phyloP scores from a whole-genome alignment of 1,140 invertebrate genomes.

The Lordiphosa mommai region DNA sequence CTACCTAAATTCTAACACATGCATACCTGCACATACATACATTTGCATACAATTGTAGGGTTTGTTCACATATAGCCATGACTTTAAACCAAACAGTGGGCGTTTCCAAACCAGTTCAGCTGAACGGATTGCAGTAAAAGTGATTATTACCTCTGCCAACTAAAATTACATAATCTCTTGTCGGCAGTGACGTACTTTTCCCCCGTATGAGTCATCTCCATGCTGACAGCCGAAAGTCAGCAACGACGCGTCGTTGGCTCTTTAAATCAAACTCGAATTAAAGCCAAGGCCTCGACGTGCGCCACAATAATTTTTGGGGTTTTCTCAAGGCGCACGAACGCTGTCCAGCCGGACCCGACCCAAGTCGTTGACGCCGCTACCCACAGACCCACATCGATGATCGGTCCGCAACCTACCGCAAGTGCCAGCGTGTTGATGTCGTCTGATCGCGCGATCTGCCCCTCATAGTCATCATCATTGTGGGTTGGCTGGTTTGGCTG shows the following conservation, averaged over 20 bases:
- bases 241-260: constrained; percentile 41
- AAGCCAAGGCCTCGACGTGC: constrained; percentile 67
- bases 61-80: constrained; percentile 68
- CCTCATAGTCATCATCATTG: constrained; percentile 22
- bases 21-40: background rate
- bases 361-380: constrained; percentile 57
- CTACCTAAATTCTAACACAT: background rate
- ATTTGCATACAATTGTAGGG: constrained; percentile 9
- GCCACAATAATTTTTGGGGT: constrained; percentile 70
- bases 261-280: constrained; percentile 71
- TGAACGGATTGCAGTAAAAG: constrained; percentile 55
- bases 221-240: constrained; percentile 2
- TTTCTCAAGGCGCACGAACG: constrained; percentile 64
- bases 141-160: constrained; percentile 54
- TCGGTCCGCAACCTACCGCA: constrained; percentile 66
- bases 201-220: constrained; percentile 45
- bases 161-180: constrained; percentile 52
- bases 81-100: constrained; percentile 44
- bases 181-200: constrained; percentile 65
- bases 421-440: constrained; percentile 48
- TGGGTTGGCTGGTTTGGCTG: constrained; percentile 14
- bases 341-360: constrained; percentile 25
- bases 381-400: constrained; percentile 43
- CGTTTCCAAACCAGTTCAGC: constrained; percentile 53
- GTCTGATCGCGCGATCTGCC: constrained; percentile 10